Evolutionary conservation across 2,888 invertebrate genomes (phyloP).

Genomic region (Heliconius ethilla): DNA sequence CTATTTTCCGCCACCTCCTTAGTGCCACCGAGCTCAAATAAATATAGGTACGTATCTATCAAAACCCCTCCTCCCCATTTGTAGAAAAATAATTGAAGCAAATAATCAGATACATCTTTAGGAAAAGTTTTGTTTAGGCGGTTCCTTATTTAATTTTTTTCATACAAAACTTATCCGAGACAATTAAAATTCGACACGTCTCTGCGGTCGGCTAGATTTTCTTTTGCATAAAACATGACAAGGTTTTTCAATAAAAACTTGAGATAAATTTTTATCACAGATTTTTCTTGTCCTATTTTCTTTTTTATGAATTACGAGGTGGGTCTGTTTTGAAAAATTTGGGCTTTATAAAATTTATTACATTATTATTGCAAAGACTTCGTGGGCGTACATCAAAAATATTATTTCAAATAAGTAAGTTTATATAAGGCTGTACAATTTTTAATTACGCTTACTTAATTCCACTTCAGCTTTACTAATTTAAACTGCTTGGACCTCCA

Average conservation of each 20-base stretch:
- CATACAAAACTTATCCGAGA: constrained; percentile 10
- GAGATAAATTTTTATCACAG: constrained; percentile 18
- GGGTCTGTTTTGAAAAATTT: constrained; percentile 23
- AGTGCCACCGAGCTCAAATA: neutral
- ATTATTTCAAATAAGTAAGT: neutral
- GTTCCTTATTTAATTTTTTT: neutral
- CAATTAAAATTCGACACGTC: constrained; percentile 27
- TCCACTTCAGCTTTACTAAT: no score
- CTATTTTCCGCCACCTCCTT: no score
- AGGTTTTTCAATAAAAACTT: constrained; percentile 23
- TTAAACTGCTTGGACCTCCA: neutral
- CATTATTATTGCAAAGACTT: constrained; percentile 20
- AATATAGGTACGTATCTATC: neutral
- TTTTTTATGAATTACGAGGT: constrained; percentile 27
- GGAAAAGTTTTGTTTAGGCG: neutral
- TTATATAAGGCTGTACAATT: neutral
- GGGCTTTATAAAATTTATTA: constrained; percentile 25
- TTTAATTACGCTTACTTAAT: neutral
- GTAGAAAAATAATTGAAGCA: neutral
- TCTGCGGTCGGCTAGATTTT: constrained; percentile 16
- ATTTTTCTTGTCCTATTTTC: constrained; percentile 17
- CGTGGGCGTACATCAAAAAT: constrained; percentile 8
- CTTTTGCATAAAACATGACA: constrained; percentile 34
- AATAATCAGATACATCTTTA: neutral
- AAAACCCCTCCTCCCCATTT: neutral